phyloP scores from a whole-genome alignment of 2,888 invertebrate species.

The Dolichomitus sp. region DNA sequence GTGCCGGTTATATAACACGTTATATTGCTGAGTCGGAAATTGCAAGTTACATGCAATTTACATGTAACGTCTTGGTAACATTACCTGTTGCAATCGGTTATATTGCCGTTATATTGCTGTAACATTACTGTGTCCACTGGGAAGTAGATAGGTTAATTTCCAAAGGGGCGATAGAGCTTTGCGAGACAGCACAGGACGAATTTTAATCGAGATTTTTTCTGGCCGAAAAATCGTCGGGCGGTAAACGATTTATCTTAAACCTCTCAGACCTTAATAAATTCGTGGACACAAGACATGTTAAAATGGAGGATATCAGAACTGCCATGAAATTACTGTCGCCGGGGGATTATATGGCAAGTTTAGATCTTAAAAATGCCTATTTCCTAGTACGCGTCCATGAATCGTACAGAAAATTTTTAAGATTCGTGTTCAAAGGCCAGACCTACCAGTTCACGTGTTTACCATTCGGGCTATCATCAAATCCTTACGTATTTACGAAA shows the following conservation, averaged over 20 bases:
- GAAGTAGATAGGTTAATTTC: background rate
- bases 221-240: conserved; percentile 19
- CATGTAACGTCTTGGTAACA: too few species aligned
- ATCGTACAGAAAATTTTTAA: conserved; percentile 12
- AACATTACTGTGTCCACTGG: too few species aligned
- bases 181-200: background rate
- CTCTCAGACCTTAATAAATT: background rate
- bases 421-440: conserved; percentile 6
- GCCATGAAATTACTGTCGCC: background rate
- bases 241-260: conserved; percentile 17
- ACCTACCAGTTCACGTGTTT: conserved; percentile 12
- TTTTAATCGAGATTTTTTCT: conserved; percentile 27
- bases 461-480: conserved; percentile 10
- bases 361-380: conserved; percentile 14
- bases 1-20: too few species aligned
- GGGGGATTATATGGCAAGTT: background rate
- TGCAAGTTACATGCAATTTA: too few species aligned
- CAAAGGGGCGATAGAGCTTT: background rate
- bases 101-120: too few species aligned
- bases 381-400: conserved; percentile 7
- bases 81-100: too few species aligned
- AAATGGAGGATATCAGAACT: conserved; percentile 36
- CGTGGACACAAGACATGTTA: conserved; percentile 8
- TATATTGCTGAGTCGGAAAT: too few species aligned
- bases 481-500: conserved; percentile 21